phyloP scores from a whole-genome alignment of 2,113 vertebrate species.

The Tenrec ecaudatus region DNA sequence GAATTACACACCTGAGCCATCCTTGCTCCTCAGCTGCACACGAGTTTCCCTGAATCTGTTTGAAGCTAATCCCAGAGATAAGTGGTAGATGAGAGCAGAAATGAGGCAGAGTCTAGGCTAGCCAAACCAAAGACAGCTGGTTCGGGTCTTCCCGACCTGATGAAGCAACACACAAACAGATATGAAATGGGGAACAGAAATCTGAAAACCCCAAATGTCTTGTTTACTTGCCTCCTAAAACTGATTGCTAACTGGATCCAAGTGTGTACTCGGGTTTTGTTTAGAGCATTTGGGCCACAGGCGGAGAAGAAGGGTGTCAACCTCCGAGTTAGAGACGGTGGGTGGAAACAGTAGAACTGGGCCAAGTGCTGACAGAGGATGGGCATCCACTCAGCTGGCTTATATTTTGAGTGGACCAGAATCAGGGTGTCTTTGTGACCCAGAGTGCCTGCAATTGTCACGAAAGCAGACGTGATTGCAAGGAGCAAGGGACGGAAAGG shows the following conservation, averaged over 20 bases:
- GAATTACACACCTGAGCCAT: background rate
- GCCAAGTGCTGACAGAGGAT: background rate
- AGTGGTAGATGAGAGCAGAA: background rate
- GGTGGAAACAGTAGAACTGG: background rate
- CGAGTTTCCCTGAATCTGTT: background rate
- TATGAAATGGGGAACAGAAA: background rate
- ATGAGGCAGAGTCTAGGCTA: background rate
- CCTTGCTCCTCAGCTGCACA: background rate
- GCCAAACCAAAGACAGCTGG: background rate
- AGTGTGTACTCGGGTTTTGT: slow-evolving; percentile 47
- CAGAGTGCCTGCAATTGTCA: background rate
- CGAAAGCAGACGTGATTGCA: slow-evolving; percentile 1
- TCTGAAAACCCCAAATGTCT: slow-evolving; percentile 62
- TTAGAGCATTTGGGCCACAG: background rate
- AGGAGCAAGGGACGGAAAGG: background rate
- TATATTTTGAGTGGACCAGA: background rate
- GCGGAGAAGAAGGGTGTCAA: background rate
- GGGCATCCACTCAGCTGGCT: background rate
- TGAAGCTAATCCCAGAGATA: background rate
- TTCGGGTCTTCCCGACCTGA: background rate
- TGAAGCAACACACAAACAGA: slow-evolving; percentile 2
- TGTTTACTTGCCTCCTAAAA: slow-evolving; percentile 55
- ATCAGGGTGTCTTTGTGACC: background rate
- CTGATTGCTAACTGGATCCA: slow-evolving; percentile 52
- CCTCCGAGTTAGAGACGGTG: background rate